These are phyloP conservation scores for Plusia festucae DNA, from an alignment of 2,888 invertebrate species.

Conservation along the genomic window DNA sequence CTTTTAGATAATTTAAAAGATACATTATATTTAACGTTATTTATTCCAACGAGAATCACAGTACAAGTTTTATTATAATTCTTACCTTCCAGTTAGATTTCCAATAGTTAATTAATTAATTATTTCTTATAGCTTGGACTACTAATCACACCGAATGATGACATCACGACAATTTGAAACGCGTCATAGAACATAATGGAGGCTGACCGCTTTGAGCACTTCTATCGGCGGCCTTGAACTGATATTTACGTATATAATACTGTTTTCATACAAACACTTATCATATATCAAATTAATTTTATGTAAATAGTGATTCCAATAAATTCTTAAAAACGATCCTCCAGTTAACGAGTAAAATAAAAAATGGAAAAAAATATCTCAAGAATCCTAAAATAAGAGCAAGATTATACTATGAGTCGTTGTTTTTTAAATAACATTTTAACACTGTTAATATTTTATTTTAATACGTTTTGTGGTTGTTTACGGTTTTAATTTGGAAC, in stretches of 20 bases:
- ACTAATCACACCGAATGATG: constrained; percentile 17
- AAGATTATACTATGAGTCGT: no score
- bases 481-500: no score
- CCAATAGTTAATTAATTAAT: constrained; percentile 20
- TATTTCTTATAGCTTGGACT: constrained; percentile 10
- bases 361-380: no score
- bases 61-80: background rate
- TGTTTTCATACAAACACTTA: background rate
- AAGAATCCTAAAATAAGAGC: no score
- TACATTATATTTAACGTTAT: no score
- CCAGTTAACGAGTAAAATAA: no score
- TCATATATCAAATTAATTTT: no score
- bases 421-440: no score
- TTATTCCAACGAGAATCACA: background rate
- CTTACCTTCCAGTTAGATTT: background rate
- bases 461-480: no score
- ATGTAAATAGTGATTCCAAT: no score
- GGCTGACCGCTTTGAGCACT: constrained; percentile 32
- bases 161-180: constrained; percentile 27
- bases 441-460: no score
- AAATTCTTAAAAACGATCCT: no score
- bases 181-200: constrained; percentile 24
- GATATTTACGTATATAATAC: background rate
- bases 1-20: background rate
- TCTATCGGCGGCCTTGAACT: constrained; percentile 33